phyloP scores from a whole-genome alignment of 2,888 invertebrate genomes.

The Rotaria macrura region DNA sequence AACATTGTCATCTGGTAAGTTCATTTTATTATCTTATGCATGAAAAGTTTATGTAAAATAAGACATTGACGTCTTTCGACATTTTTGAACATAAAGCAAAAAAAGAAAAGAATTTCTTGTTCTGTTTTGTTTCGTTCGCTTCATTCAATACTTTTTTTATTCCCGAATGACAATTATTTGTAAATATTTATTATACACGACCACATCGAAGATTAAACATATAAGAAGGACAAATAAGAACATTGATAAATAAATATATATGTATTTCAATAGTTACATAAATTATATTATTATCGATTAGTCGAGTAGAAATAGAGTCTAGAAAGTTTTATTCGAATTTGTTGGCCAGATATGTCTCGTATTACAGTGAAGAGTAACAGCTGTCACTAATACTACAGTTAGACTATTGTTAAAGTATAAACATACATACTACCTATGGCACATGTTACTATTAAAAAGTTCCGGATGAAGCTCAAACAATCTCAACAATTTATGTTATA shows the following conservation, averaged over 20 bases:
- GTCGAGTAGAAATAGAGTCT: background rate
- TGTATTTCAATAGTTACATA: background rate
- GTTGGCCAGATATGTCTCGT: background rate
- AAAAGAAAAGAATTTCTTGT: background rate
- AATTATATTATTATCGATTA: background rate
- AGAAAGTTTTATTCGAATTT: background rate
- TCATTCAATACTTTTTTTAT: background rate
- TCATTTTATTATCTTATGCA: background rate
- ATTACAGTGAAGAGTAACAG: background rate
- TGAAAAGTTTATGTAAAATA: background rate
- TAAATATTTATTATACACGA: background rate
- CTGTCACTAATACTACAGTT: background rate
- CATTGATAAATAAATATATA: background rate
- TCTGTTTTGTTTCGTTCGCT: background rate
- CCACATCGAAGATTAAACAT: background rate
- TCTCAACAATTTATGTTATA: background rate
- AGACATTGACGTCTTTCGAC: background rate
- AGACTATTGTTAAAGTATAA: background rate
- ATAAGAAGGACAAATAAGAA: background rate
- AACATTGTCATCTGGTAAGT: background rate
- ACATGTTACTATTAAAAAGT: background rate
- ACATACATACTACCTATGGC: background rate
- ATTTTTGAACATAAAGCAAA: background rate
- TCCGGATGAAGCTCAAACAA: background rate
- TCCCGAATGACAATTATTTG: constrained; percentile 11